A percentile compares a stretch with the other conserved stretches of the same genome.
phyloP scores from a whole-genome alignment of 1,140 invertebrate species.

The Drosophila melanogaster region DNA sequence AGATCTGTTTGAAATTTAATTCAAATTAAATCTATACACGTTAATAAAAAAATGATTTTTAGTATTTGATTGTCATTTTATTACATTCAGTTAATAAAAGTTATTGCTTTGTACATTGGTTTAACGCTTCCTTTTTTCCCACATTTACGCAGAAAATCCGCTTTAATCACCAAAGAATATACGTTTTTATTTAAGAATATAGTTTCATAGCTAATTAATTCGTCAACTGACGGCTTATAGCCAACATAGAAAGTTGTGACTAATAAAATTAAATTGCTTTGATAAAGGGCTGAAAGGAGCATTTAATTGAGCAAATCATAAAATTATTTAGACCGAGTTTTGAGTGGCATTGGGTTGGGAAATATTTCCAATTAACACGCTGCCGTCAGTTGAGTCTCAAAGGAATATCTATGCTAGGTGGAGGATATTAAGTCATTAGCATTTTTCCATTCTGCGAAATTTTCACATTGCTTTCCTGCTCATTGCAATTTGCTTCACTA shows the following conservation, averaged over 20 bases:
- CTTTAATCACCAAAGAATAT: not conserved
- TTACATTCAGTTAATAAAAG: not conserved
- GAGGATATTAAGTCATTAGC: conserved; percentile 51
- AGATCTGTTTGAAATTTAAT: not conserved
- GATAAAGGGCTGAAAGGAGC: conserved; percentile 31
- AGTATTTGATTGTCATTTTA: not conserved
- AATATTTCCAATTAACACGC: conserved; percentile 49
- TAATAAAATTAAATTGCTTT: conserved; percentile 17
- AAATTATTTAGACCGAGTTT: conserved; percentile 33
- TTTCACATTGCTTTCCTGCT: conserved; percentile 23
- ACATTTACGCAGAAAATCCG: not conserved
- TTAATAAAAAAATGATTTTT: no score
- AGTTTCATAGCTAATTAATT: not conserved
- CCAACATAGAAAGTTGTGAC: not conserved
- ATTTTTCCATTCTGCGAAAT: conserved; percentile 25
- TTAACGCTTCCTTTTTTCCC: not conserved
- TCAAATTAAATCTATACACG: not conserved
- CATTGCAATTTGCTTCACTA: conserved; percentile 61
- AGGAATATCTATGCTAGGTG: conserved; percentile 30
- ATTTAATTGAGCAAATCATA: conserved; percentile 44
- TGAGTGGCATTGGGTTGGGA: conserved; percentile 1
- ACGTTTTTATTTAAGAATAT: not conserved
- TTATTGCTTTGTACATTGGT: not conserved
- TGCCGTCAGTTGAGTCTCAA: conserved; percentile 22
- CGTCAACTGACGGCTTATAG: not conserved